Percentiles rank a stretch among this genome's conserved stretches.
Evolutionary conservation across 2,113 vertebrate species (phyloP).

Genomic region (Carassius carassius): DNA sequence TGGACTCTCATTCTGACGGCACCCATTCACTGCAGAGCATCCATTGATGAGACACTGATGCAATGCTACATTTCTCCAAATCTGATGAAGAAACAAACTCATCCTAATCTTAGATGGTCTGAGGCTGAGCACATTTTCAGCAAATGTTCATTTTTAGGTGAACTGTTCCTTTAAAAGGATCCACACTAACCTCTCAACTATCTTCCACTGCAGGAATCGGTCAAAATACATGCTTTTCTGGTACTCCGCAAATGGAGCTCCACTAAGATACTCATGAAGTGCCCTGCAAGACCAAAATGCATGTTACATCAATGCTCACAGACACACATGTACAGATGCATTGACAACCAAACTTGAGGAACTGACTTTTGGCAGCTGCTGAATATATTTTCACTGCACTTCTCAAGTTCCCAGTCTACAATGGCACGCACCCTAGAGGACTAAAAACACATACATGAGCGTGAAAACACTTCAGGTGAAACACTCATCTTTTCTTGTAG

Average conservation of each 20-base stretch:
- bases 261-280: slow-evolving; percentile 83
- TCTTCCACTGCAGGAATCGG: slow-evolving; percentile 97
- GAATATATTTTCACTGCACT: slow-evolving; percentile 84
- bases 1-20: too few species aligned
- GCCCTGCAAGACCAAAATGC: slow-evolving; percentile 74
- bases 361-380: slow-evolving; percentile 82
- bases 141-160: too few species aligned
- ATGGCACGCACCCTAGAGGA: slow-evolving; percentile 78
- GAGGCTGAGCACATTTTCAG: too few species aligned
- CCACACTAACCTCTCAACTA: slow-evolving; percentile 88
- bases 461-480: neutral
- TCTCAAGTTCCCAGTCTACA: slow-evolving; percentile 70
- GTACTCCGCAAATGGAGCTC: slow-evolving; percentile 84
- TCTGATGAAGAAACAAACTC: too few species aligned
- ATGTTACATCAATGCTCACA: neutral
- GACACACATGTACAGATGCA: neutral
- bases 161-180: too few species aligned
- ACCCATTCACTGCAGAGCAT: too few species aligned
- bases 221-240: slow-evolving; percentile 93
- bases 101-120: too few species aligned
- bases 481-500: neutral
- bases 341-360: neutral
- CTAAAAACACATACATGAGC: slow-evolving; percentile 65
- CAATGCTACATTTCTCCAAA: too few species aligned
- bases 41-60: too few species aligned